Percentiles rank a stretch among this genome's conserved stretches.
These are phyloP conservation scores for Ageneiosus marmoratus DNA, from an alignment of 2,113 vertebrate genomes.

Conservation along the genomic window DNA sequence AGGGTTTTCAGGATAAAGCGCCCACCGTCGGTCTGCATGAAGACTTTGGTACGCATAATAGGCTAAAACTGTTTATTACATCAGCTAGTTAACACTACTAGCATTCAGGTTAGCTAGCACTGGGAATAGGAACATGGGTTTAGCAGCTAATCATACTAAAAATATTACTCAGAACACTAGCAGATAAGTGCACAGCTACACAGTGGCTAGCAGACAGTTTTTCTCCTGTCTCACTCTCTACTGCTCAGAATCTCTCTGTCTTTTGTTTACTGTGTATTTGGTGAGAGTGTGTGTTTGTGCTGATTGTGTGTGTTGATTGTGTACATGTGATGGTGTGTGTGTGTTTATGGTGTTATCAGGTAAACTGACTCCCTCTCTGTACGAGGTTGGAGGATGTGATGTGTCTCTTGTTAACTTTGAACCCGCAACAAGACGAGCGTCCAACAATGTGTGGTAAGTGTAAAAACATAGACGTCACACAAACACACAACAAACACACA, in stretches of 20 bases:
- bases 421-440: constrained; percentile 94
- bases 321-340: not conserved
- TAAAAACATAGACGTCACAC: not conserved
- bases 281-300: not conserved
- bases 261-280: not conserved
- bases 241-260: not conserved
- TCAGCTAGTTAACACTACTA: not conserved
- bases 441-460: constrained; percentile 93
- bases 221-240: not conserved
- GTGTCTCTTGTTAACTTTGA: constrained; percentile 98
- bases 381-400: constrained; percentile 92
- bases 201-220: not conserved
- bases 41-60: constrained; percentile 84
- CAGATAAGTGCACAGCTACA: not conserved
- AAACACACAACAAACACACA: not conserved
- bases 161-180: not conserved
- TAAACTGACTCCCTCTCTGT: constrained; percentile 93
- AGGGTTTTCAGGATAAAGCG: constrained; percentile 92
- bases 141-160: not conserved
- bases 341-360: constrained; percentile 71
- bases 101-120: not conserved
- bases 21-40: constrained; percentile 93
- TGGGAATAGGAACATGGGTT: not conserved
- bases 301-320: not conserved
- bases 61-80: not conserved